Percentiles rank a stretch among this genome's conserved stretches.
phyloP scores from a whole-genome alignment of 2,113 vertebrate species.

The Ailuropoda melanoleuca region DNA sequence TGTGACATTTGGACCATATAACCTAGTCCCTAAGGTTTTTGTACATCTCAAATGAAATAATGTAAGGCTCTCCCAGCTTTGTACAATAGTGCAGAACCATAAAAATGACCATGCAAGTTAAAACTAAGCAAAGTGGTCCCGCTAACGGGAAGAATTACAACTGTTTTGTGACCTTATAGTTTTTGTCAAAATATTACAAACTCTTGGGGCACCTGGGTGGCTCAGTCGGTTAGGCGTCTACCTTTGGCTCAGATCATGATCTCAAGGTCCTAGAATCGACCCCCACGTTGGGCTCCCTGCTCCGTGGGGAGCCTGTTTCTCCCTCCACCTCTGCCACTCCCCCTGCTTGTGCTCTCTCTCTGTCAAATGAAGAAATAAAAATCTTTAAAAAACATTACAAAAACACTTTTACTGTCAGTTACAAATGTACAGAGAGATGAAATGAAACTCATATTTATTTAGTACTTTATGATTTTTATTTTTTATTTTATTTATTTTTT shows the following conservation, averaged over 20 bases:
- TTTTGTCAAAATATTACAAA: background rate
- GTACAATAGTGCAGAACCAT: background rate
- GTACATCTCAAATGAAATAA: slow-evolving; percentile 27
- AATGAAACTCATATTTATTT: slow-evolving; percentile 1
- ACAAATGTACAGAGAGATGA: background rate
- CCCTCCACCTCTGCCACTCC: too few species aligned
- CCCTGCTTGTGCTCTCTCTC: too few species aligned
- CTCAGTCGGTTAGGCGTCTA: too few species aligned
- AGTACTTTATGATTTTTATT: background rate
- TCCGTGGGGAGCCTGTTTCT: too few species aligned
- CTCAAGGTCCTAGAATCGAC: too few species aligned
- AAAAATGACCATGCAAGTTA: background rate
- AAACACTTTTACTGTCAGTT: background rate
- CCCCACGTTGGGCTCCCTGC: too few species aligned
- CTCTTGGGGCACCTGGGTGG: background rate
- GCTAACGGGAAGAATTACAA: background rate
- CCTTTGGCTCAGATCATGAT: too few species aligned
- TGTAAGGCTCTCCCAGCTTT: background rate
- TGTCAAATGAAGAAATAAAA: too few species aligned
- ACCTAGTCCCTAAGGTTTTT: background rate
- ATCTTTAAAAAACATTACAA: background rate
- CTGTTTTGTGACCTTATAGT: background rate
- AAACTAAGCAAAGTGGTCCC: background rate
- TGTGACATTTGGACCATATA: background rate
- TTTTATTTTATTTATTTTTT: too few species aligned